Percentiles rank a stretch among this genome's conserved stretches.
Evolutionary conservation across 1,140 invertebrate species (phyloP).

Genomic region (Aphelenchoides avenae): DNA sequence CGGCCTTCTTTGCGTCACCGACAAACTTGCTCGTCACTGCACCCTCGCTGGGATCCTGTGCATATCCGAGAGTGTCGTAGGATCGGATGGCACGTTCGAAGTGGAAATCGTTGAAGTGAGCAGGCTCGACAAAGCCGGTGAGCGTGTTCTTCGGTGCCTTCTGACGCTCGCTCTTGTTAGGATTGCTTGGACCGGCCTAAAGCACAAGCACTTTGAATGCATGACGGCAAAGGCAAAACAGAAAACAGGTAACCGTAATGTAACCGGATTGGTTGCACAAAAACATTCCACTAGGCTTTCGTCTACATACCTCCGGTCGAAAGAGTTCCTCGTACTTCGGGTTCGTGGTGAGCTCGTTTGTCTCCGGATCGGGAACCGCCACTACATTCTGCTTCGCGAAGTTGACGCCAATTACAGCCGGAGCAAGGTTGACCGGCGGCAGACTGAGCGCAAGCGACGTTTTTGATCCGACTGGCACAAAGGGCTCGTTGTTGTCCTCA

Average conservation of each 20-base stretch:
- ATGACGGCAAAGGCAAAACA: not conserved
- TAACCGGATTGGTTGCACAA: not conserved
- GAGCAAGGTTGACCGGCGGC: constrained; percentile 22
- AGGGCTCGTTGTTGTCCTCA: constrained; percentile 23
- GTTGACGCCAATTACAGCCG: constrained; percentile 24
- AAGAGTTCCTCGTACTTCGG: constrained; percentile 92
- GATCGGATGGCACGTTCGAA: constrained; percentile 96
- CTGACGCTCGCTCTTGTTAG: constrained; percentile 54
- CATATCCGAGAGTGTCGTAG: constrained; percentile 77
- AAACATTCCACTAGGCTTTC: constrained; percentile 10
- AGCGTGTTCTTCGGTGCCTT: constrained; percentile 75
- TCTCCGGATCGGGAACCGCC: constrained; percentile 67
- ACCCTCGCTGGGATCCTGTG: constrained; percentile 83
- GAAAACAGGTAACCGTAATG: constrained; percentile 18
- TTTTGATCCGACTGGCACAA: not conserved
- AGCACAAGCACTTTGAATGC: not conserved
- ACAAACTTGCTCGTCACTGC: constrained; percentile 59
- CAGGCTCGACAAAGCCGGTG: constrained; percentile 87
- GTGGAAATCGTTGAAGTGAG: constrained; percentile 91
- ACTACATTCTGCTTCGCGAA: constrained; percentile 24
- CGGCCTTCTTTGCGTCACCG: constrained; percentile 50
- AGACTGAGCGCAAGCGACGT: not conserved
- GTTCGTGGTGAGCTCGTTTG: constrained; percentile 79
- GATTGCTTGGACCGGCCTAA: constrained; percentile 53
- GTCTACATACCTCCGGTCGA: constrained; percentile 70